Conservation (phyloP, 2,888 invertebrate species). For the Salticus scenicus region DNA sequence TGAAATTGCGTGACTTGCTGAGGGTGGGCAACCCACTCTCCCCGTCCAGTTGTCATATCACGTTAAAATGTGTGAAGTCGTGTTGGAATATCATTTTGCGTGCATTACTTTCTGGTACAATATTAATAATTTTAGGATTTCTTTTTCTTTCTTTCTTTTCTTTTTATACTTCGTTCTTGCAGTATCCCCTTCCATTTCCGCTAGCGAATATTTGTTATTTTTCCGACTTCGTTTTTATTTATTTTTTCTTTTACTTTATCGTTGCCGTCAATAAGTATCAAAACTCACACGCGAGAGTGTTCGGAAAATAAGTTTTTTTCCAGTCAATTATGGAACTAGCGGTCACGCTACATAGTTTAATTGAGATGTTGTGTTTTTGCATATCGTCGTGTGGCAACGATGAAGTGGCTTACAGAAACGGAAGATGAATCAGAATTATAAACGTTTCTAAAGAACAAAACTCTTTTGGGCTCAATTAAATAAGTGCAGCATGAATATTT, state of each 20-base stretch:
- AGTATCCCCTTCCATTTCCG: neutral
- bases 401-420: neutral
- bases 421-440: conserved; percentile 10
- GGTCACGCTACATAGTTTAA: neutral
- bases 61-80: conserved; percentile 3
- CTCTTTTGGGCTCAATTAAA: neutral
- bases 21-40: neutral
- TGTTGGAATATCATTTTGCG: neutral
- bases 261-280: neutral
- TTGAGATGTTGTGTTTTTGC: conserved; percentile 18
- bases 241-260: neutral
- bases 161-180: too few species aligned
- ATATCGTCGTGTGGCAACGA: conserved; percentile 10
- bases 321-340: conserved; percentile 14
- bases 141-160: neutral
- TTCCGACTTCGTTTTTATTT: neutral
- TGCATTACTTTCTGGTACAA: neutral
- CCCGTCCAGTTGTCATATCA: neutral
- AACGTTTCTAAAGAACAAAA: neutral
- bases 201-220: neutral
- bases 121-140: neutral
- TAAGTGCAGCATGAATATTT: neutral
- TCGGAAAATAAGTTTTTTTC: neutral
- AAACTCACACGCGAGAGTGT: neutral
- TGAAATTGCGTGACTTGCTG: neutral